Evolutionary conservation across 2,888 invertebrate species (phyloP).

Genomic region (Mellilla xanthometata): DNA sequence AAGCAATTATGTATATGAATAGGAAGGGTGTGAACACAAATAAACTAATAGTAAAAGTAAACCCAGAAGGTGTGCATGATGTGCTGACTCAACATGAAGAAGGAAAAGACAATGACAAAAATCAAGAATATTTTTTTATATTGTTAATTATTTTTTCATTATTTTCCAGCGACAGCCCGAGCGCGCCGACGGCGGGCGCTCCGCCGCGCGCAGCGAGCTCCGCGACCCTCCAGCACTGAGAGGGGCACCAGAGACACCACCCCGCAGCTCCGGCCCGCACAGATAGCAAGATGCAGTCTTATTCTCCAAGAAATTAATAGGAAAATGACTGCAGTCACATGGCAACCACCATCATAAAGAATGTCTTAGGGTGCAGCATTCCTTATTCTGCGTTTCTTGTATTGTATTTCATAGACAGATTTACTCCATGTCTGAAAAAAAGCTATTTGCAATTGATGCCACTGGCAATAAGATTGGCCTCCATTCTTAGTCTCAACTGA

Average conservation of each 20-base stretch:
- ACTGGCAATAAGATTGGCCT: no score
- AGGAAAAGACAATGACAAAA: background rate
- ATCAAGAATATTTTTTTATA: background rate
- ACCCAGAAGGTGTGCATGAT: no score
- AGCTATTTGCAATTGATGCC: no score
- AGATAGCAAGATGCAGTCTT: slow-evolving; percentile 86
- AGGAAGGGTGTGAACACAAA: no score
- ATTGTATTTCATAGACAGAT: no score
- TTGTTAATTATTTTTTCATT: background rate
- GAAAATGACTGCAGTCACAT: slow-evolving; percentile 88
- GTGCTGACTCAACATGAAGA: no score
- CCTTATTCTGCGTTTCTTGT: no score
- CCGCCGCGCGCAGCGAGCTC: slow-evolving; percentile 50
- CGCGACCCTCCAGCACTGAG: slow-evolving; percentile 39
- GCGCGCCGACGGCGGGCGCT: slow-evolving; percentile 62
- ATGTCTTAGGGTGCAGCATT: no score
- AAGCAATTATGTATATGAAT: no score
- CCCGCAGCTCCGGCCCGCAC: slow-evolving; percentile 81
- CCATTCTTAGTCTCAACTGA: no score
- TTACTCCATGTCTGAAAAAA: no score
- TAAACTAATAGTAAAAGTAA: no score
- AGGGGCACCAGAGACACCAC: slow-evolving; percentile 59
- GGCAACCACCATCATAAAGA: slow-evolving; percentile 84
- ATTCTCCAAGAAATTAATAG: slow-evolving; percentile 91
- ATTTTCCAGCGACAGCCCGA: slow-evolving; percentile 49